These are phyloP conservation scores for Patella ulyssiponensis DNA, from an alignment of 2,888 invertebrate species.

Conservation along the genomic window DNA sequence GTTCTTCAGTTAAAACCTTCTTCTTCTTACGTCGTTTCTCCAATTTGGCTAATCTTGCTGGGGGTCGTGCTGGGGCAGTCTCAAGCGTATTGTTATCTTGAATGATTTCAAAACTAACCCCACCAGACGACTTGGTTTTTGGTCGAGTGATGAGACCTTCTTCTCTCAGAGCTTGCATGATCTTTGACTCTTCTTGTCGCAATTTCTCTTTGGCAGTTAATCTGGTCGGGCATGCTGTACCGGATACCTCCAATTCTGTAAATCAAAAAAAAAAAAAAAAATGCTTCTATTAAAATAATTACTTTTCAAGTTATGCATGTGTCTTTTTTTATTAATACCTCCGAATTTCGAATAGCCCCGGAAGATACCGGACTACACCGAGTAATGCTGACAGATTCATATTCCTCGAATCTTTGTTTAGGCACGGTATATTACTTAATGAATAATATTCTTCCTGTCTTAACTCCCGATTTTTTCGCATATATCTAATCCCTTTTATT, in stretches of 20 bases:
- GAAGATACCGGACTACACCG: too few species aligned
- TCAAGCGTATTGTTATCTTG: constrained; percentile 32
- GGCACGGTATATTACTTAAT: too few species aligned
- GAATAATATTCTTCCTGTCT: too few species aligned
- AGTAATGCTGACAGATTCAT: too few species aligned
- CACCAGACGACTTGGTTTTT: constrained; percentile 63
- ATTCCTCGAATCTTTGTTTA: too few species aligned
- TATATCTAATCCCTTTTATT: too few species aligned
- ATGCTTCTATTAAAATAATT: too few species aligned
- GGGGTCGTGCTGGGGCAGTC: constrained; percentile 46
- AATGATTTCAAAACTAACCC: constrained; percentile 67
- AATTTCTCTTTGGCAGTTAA: constrained; percentile 69
- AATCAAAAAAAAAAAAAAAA: neutral
- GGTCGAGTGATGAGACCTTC: constrained; percentile 72
- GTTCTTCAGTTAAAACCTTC: constrained; percentile 60
- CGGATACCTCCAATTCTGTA: constrained; percentile 68
- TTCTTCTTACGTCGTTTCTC: constrained; percentile 62
- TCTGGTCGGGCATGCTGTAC: constrained; percentile 63
- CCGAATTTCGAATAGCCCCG: too few species aligned
- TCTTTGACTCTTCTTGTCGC: constrained; percentile 66
- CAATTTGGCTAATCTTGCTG: constrained; percentile 63
- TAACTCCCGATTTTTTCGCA: too few species aligned
- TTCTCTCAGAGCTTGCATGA: constrained; percentile 68
- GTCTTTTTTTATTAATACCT: too few species aligned
- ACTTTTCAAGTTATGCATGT: too few species aligned